Evolutionary conservation across 2,888 invertebrate genomes (phyloP).

Genomic region (Caenorhabditis sp.): DNA sequence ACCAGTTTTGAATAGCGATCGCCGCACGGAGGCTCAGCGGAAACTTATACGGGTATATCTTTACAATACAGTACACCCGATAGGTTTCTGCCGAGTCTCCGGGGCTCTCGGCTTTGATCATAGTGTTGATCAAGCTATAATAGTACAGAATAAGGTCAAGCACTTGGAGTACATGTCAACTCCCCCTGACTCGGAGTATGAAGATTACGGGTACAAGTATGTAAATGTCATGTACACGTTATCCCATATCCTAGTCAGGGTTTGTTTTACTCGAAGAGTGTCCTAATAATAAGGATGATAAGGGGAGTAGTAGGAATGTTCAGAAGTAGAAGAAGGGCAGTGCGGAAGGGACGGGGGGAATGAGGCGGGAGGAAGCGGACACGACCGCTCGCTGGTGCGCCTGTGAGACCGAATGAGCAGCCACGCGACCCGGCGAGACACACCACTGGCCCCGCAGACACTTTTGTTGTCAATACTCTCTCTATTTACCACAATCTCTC

Average conservation of each 20-base stretch:
- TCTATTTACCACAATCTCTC: slow-evolving; percentile 16
- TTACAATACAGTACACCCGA: slow-evolving; percentile 34
- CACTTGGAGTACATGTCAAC: not conserved
- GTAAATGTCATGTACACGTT: slow-evolving; percentile 33
- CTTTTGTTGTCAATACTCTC: slow-evolving; percentile 37
- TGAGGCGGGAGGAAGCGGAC: slow-evolving; percentile 19
- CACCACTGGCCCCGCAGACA: slow-evolving; percentile 18
- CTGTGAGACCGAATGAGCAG: slow-evolving; percentile 65
- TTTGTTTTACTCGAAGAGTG: slow-evolving; percentile 3
- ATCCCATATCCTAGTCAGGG: slow-evolving; percentile 63
- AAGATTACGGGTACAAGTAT: slow-evolving; percentile 65
- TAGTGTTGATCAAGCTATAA: not conserved
- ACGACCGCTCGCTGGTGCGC: slow-evolving; percentile 58
- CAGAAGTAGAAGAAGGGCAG: not conserved
- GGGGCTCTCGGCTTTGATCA: slow-evolving; percentile 1
- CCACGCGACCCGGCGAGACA: slow-evolving; percentile 53
- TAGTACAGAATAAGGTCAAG: slow-evolving; percentile 10
- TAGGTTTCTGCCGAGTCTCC: slow-evolving; percentile 57
- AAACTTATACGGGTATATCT: slow-evolving; percentile 67
- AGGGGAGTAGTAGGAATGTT: not conserved
- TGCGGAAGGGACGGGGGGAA: not conserved
- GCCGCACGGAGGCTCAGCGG: slow-evolving; percentile 53
- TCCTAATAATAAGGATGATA: not conserved
- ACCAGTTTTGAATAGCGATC: slow-evolving; percentile 8
- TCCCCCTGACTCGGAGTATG: slow-evolving; percentile 60